These are phyloP conservation scores for Celastrina argiolus DNA, from an alignment of 2,888 invertebrate species.

Conservation along the genomic window DNA sequence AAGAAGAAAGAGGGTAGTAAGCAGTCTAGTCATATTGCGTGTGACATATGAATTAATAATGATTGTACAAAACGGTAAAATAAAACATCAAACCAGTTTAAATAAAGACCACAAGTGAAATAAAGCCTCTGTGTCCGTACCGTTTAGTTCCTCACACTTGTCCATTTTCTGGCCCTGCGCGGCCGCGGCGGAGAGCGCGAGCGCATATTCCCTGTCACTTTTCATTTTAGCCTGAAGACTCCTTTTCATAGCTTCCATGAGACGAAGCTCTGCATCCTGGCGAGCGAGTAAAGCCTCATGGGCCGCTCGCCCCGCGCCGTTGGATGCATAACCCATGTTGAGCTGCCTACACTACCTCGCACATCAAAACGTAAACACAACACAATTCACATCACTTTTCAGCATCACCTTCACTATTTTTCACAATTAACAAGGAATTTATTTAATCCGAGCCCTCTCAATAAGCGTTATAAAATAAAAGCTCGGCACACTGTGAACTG, in stretches of 20 bases:
- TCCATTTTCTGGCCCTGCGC: conserved; percentile 91
- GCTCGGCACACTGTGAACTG: conserved; percentile 1
- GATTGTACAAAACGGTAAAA: not conserved
- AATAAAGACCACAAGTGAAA: conserved; percentile 16
- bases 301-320: conserved; percentile 90
- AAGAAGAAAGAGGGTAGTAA: not conserved
- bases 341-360: conserved; percentile 48
- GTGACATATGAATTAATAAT: not conserved
- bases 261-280: conserved; percentile 94
- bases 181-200: conserved; percentile 88
- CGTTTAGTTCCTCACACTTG: conserved; percentile 83
- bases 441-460: not conserved
- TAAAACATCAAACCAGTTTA: conserved; percentile 20
- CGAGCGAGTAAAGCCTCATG: conserved; percentile 94
- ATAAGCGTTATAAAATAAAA: not conserved
- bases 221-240: conserved; percentile 92
- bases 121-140: conserved; percentile 46
- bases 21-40: not conserved
- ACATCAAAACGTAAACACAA: conserved; percentile 69
- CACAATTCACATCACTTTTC: conserved; percentile 67
- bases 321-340: conserved; percentile 90
- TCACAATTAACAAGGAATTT: conserved; percentile 42
- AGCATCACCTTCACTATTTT: conserved; percentile 62
- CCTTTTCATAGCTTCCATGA: conserved; percentile 94
- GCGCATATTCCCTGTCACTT: conserved; percentile 94